These are phyloP conservation scores for Accipiter virgatus DNA, from an alignment of 2,113 vertebrate genomes.

Conservation along the genomic window DNA sequence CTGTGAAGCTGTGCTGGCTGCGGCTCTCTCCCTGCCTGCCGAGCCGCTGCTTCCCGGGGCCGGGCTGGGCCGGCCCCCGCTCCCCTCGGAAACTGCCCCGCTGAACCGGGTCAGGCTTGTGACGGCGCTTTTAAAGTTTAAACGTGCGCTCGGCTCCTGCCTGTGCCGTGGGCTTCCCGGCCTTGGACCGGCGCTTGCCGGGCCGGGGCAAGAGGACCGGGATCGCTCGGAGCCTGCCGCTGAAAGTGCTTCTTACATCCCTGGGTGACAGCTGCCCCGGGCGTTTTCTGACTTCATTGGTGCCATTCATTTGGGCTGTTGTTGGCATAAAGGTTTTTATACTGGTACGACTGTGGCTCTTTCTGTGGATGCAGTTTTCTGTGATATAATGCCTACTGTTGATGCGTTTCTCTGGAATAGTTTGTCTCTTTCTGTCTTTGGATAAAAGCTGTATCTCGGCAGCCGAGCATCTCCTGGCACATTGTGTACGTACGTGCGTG, in stretches of 20 bases:
- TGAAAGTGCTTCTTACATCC: neutral
- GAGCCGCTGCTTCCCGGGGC: too few relatives aligned
- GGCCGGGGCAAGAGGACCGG: neutral
- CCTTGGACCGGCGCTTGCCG: neutral
- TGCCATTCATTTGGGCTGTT: neutral
- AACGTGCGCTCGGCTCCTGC: neutral
- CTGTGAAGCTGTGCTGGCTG: neutral
- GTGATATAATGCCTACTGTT: neutral
- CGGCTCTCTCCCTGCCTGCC: neutral
- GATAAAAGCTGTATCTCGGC: neutral
- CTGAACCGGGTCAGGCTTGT: neutral
- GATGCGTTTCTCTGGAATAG: neutral
- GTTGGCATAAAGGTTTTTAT: neutral
- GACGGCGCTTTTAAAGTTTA: neutral
- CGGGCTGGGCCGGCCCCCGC: neutral
- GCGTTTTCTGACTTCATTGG: neutral
- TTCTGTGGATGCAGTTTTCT: neutral
- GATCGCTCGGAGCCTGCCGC: neutral
- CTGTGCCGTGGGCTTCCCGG: neutral
- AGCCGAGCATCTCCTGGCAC: neutral
- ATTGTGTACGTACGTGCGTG: fast-evolving
- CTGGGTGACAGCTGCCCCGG: neutral
- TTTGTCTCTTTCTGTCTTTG: neutral
- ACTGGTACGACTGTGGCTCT: neutral
- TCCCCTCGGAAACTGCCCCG: neutral